phyloP scores from a whole-genome alignment of 2,113 vertebrate genomes.

The Geococcyx californianus region DNA sequence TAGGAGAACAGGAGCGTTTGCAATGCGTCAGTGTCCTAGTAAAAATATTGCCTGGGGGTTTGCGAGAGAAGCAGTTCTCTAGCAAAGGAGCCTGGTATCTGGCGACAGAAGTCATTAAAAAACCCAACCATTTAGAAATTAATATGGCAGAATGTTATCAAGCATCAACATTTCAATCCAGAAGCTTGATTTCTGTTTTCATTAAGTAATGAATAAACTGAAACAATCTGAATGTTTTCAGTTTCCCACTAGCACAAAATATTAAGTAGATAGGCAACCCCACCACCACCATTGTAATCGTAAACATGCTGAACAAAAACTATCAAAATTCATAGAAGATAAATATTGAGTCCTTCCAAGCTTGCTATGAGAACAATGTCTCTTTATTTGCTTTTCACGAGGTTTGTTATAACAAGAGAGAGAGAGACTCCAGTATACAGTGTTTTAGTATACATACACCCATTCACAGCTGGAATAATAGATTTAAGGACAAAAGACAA shows the following conservation, averaged over 20 bases:
- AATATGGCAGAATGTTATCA: not conserved
- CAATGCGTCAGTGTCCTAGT: not conserved
- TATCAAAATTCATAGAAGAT: slow-evolving; percentile 41
- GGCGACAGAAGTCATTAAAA: not conserved
- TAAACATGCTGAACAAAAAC: slow-evolving; percentile 17
- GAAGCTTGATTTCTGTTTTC: slow-evolving; percentile 23
- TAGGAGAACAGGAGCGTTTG: not conserved
- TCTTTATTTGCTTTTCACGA: slow-evolving; percentile 37
- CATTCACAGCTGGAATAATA: slow-evolving; percentile 52
- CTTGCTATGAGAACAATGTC: slow-evolving; percentile 34
- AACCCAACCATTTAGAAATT: not conserved
- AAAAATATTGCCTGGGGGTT: slow-evolving; percentile 21
- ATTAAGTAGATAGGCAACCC: not conserved
- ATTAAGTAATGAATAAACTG: slow-evolving; percentile 18
- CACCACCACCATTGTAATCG: not conserved
- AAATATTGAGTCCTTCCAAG: slow-evolving; percentile 45
- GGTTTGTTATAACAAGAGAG: slow-evolving; percentile 46
- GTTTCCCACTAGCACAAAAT: not conserved
- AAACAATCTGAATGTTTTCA: not conserved
- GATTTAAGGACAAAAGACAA: not conserved
- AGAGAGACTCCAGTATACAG: not conserved
- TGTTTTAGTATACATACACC: not conserved
- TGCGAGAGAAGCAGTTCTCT: not conserved
- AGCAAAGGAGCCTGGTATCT: not conserved
- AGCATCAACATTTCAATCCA: not conserved